These are phyloP conservation scores for Petrocephalus zakoni DNA, from an alignment of 2,113 vertebrate genomes.

Conservation along the genomic window DNA sequence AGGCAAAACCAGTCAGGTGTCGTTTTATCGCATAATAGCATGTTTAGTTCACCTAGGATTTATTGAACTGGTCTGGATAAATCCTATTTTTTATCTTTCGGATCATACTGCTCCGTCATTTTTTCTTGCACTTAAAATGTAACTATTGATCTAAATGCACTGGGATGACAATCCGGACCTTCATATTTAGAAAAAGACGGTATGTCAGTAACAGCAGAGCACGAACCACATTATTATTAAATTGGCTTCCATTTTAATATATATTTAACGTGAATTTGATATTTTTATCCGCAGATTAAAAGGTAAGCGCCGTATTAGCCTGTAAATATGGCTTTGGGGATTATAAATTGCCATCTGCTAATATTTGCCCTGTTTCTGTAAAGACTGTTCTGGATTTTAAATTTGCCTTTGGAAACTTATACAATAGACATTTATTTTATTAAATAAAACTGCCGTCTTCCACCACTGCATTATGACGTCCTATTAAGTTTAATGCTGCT, in stretches of 20 bases:
- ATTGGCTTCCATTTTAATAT: background rate
- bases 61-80: background rate
- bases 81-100: background rate
- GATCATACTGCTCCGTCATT: background rate
- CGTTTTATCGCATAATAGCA: background rate
- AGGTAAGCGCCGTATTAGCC: background rate
- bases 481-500: background rate
- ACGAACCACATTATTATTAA: background rate
- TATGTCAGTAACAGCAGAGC: background rate
- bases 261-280: background rate
- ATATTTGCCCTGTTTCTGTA: background rate
- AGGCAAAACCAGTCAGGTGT: background rate
- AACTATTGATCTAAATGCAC: background rate
- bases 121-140: background rate
- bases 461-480: background rate
- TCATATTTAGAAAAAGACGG: background rate
- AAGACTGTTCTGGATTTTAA: background rate
- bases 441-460: background rate
- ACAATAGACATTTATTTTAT: background rate
- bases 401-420: background rate
- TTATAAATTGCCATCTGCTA: background rate
- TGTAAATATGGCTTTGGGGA: background rate
- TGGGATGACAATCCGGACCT: background rate
- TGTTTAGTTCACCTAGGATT: background rate
- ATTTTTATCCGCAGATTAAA: background rate